Conservation (phyloP, 2,888 invertebrate species). For the Hemithea aestivaria region DNA sequence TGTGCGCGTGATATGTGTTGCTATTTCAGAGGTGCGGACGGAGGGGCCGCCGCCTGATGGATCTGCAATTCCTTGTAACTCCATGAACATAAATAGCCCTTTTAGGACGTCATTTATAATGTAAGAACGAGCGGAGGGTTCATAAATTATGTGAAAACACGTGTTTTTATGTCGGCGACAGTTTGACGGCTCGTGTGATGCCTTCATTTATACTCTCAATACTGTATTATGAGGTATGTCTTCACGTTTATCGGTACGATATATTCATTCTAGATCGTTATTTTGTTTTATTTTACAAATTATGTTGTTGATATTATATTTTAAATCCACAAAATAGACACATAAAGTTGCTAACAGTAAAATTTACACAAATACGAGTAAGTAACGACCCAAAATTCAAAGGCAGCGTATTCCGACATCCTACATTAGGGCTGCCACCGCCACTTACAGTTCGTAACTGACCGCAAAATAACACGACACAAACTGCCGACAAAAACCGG, state of each 20-base stretch:
- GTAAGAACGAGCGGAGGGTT: slow-evolving; percentile 5
- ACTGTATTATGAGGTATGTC: no score
- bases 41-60: slow-evolving; percentile 27
- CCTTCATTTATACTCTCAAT: no score
- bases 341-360: no score
- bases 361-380: no score
- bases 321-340: no score
- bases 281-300: no score
- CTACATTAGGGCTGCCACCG: slow-evolving; percentile 3
- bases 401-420: slow-evolving; percentile 7
- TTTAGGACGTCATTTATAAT: slow-evolving; percentile 22
- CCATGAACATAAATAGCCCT: slow-evolving; percentile 21
- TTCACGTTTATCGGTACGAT: no score
- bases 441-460: no score
- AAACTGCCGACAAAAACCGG: slow-evolving; percentile 15
- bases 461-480: slow-evolving; percentile 1
- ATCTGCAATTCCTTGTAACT: slow-evolving; percentile 26
- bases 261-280: no score
- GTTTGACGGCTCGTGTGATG: neutral
- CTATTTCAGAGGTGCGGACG: slow-evolving; percentile 28
- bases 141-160: slow-evolving; percentile 3
- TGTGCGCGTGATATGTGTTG: slow-evolving; percentile 35
- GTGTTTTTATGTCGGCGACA: neutral
- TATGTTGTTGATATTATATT: no score
- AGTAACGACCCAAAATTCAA: slow-evolving; percentile 5